Base-by-base conservation (phyloP, 1,140 invertebrate genomes). In the Drosophila elegans region DNA sequence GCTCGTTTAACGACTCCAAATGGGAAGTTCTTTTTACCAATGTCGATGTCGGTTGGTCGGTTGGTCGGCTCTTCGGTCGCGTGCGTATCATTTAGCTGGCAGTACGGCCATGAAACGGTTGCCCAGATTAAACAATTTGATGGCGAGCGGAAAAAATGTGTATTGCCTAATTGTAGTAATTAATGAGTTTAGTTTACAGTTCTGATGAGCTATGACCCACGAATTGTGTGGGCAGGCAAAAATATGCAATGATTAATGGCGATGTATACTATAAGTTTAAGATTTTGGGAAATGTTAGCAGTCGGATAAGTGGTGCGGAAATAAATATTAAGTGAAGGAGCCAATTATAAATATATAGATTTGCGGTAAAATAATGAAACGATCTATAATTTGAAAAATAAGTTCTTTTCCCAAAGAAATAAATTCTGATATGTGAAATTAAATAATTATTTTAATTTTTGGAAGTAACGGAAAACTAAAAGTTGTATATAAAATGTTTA, bases 111-210 rank as follows among this genome's bases (percentile, higher is more conserved):
- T 38, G 53, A 41, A 68, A 42, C 73, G 67, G 74, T 74, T 67
- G 59, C 41, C 57, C 57, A 79, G 76, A 89, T 89, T 80, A 85
- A 84, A 77, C 66, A 66, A 66, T 74, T 75, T 67, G 36, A 45
- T 54, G 66, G 41, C 48, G 48, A 80, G 46, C 59, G 69, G 59
- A 80, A 51, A 57, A 76, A 66, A 79, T 62, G 45, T 54, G 49
- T 72, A 71, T 55, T 72, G 63, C 71, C 66, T 86, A 86, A 86
- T 86, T 86, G 83, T 81, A 72, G 72, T 88, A 88, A 86, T 88
- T 86, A 86, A 86, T 86, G 79, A 72, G 83, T 72, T 73, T 79
- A 72, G 74, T 72, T 82, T 86, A 75, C 74, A 71, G 68, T 45
- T 63, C 49, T 38, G 60, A 79, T 79, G 80, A 62, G 45, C 29